Evolutionary conservation across 2,113 vertebrate species (phyloP), one percentile per base, ranked within the genome.

Genomic region (Xenopus laevis): DNA sequence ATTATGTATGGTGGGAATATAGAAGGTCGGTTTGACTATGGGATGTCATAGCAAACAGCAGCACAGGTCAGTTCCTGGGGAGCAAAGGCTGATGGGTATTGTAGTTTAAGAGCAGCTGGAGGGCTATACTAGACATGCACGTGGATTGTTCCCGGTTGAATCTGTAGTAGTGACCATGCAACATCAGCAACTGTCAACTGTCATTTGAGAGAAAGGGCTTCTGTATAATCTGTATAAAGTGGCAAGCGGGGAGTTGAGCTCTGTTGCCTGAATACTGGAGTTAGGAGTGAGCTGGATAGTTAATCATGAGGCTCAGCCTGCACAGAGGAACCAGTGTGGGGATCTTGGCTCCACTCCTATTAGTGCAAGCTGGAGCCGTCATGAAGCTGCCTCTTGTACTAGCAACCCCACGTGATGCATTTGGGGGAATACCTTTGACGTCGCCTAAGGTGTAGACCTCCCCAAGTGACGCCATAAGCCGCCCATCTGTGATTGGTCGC

Each of bases 331-430:
- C 60, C 47, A 77, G 74, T 77, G 74, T 77, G 13, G 33, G 59
- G 44, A 60, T 55, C 30, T 76, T 77, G 74, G 74, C 74, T 70
- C 23, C 23, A 27, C 23, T 27, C 74, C 74, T 63, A 58, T n/a
- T 33, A 27, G 59, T 63, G 44, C 45, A 47, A 62, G 59, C 70
- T 46, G 47, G 65, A 69, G 44, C 52, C 27, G 6, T 16, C 21
- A 77, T 77, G 59, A 77, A 77, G 74, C 50, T 70, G 66, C 60
- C 67, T 77, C 74, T 77, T 77, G 74, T 77, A 57, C 74, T 77
- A 46, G 58, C 13, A 23, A 5, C 5, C 23, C 46, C 66, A 46
- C 52, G 60, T 55, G 74, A 77, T 44, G 27, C 66, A 18, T 69
- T 50, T 77, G 74, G 59, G 74, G 74, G 50, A 69, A 77, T 70